Conservation (phyloP, 2,797 vertebrate genomes). For the Siniperca scherzeri region DNA sequence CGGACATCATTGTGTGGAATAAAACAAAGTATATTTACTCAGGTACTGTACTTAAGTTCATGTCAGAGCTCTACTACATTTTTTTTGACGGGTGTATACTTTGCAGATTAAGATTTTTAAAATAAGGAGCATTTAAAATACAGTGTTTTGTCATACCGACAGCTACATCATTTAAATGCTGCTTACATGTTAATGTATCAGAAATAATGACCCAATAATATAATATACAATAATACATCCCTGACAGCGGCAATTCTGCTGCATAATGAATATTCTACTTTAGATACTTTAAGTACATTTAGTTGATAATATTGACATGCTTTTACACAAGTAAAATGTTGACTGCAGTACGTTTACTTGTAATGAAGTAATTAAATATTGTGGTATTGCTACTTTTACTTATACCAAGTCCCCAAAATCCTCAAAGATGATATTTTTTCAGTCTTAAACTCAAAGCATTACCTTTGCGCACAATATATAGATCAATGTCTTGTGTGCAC, state of each 20-base stretch:
- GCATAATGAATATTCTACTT: not conserved
- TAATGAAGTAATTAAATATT: not conserved
- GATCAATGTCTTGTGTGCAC: not conserved
- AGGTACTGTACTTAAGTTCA: not conserved
- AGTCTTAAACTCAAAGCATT: not conserved
- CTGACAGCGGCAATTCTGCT: not conserved
- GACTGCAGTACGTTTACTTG: too few species aligned
- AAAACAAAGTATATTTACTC: not conserved
- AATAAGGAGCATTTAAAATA: not conserved
- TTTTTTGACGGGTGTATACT: not conserved
- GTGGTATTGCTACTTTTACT: not conserved
- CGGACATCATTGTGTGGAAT: conserved; percentile 37
- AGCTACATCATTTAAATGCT: not conserved
- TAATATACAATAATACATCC: not conserved
- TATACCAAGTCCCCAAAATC: not conserved
- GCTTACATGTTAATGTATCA: not conserved
- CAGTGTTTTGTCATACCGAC: not conserved
- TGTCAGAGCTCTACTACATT: not conserved
- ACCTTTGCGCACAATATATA: not conserved
- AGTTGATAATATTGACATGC: not conserved
- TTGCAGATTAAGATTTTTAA: not conserved
- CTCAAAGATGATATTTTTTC: not conserved
- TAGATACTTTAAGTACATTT: not conserved
- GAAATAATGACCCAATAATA: not conserved
- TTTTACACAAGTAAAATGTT: not conserved